Base-by-base conservation (phyloP, 2,888 invertebrate genomes). In the Polietes domitor region DNA sequence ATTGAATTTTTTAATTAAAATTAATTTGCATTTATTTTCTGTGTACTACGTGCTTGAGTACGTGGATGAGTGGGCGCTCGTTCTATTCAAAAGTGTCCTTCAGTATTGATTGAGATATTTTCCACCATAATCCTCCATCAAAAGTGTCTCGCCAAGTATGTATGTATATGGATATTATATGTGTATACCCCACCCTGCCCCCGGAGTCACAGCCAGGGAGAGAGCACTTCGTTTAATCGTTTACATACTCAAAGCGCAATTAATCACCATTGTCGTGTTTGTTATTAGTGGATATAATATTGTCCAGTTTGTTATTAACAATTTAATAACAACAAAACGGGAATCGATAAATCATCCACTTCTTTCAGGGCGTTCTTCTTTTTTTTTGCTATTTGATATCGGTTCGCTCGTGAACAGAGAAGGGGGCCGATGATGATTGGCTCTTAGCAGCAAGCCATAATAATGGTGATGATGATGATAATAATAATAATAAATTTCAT, bases 191-290 rank as follows among this genome's bases (percentile, higher is more conserved):
- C 47, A n/a, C 47, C 12, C 47, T n/a, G 2, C 5, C 47, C 15
- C n/a, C 6, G 41, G 6, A n/a, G n/a, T 12, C 47, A 47, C 9
- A 2, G n/a, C 32, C 32, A 32, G 4, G 4, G 5, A 32, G 4
- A 9, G 32, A n/a, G n/a, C n/a, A 47, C 47, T n/a, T n/a, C 6
- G 15, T 3, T 12, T 47, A 61, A 61, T 61, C 28, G 28, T 2
- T 15, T 61, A 61, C 28, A 15, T 10, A 61, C 61, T 68, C 43
- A 24, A 68, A 43, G 24, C 43, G 68, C 68, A 68, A 68, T 68
- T 68, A 68, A 68, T 68, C 68, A 68, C 43, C 43, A 68, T 43
- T 68, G 68, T 68, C 24, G 43, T 41, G 32, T 1, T 32, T 32
- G 63, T 32, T 63, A 32, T 50, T 50, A 17, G 2, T 21, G 19